Percentiles rank a stretch among this genome's conserved stretches.
Conservation (phyloP, 2,888 invertebrate species). For the Scrobipalpa atriplicella region DNA sequence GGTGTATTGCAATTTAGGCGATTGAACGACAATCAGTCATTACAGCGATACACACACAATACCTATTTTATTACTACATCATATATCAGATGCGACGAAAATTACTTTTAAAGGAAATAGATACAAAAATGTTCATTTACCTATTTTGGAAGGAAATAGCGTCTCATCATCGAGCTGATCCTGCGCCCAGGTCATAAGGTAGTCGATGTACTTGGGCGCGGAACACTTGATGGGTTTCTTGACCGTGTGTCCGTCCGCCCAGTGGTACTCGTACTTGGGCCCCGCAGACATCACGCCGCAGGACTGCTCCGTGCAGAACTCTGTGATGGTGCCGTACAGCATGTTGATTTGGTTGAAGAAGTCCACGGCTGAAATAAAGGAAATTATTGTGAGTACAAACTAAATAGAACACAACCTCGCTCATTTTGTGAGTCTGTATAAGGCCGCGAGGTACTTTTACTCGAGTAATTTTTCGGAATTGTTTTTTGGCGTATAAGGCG, state of each 20-base stretch:
- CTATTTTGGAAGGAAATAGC: slow-evolving; percentile 98
- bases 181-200: slow-evolving; percentile 99
- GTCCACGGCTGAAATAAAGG: slow-evolving; percentile 92
- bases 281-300: slow-evolving; percentile 99
- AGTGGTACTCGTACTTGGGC: slow-evolving; percentile 99
- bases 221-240: slow-evolving; percentile 99
- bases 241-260: slow-evolving; percentile 99
- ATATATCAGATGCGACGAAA: background rate
- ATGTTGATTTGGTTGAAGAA: slow-evolving; percentile 99
- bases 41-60: too few relatives aligned
- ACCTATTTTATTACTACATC: too few relatives aligned
- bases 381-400: background rate
- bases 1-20: too few relatives aligned
- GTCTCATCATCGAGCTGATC: slow-evolving; percentile 99
- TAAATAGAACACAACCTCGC: background rate
- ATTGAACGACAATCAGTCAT: too few relatives aligned
- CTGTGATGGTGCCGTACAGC: slow-evolving; percentile 99
- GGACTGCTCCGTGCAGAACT: slow-evolving; percentile 98
- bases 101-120: background rate
- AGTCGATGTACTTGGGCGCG: slow-evolving; percentile 99
- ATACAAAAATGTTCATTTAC: slow-evolving; percentile 42
- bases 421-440: too few relatives aligned
- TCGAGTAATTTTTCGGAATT: too few relatives aligned
- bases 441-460: too few relatives aligned
- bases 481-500: too few relatives aligned